Evolutionary conservation across 2,888 invertebrate species (phyloP), one percentile per base, ranked within the genome.

Genomic region (Cryptocephalus primarius): DNA sequence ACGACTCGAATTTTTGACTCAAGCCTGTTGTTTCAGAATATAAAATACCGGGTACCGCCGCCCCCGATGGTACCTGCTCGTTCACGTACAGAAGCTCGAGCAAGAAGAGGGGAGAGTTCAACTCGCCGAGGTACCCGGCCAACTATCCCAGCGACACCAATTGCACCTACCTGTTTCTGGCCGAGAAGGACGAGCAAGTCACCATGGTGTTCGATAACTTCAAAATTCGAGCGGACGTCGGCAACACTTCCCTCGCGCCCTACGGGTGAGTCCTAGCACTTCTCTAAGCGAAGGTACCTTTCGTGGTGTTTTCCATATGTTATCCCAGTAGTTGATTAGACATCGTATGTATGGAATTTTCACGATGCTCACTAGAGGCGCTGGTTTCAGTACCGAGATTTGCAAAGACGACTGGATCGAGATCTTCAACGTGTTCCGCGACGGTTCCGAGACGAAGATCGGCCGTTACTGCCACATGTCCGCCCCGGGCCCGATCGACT

Each of bases 391-490:
- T 50, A 76, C 80, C 40, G 74, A 82, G 45, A 78, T 83, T 52
- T 93, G 93, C 72, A 85, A 83, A 69, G 90, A 93, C 71, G 93
- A 94, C 73, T 93, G 91, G 91, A 75, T 93, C 62, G 93, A 93
- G 72, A 86, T 93, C 64, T 92, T 88, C 76, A 90, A 92, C 72
- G 79, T 89, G 62, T 90, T 88, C 62, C 80, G 83, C 55, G 88
- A 88, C 69, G 81, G 83, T 50, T 81, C 83, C 52, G 87, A 88
- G 64, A 85, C 85, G 62, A 77, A 91, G 63, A 81, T 94, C 54
- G 93, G 92, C 43, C 82, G 92, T 54, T 96, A 94, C 76, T 97
- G 97, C 73, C 85, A 88, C 52, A 76, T 79, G 61, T 86, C 89
- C 52, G 85, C 91, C 45, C 97, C 97, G 9, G 97, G 96, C 40